A percentile compares a stretch with the other conserved stretches of the same genome.
Evolutionary conservation across 2,888 invertebrate species (phyloP).

Genomic region (Leistus spinibarbis): DNA sequence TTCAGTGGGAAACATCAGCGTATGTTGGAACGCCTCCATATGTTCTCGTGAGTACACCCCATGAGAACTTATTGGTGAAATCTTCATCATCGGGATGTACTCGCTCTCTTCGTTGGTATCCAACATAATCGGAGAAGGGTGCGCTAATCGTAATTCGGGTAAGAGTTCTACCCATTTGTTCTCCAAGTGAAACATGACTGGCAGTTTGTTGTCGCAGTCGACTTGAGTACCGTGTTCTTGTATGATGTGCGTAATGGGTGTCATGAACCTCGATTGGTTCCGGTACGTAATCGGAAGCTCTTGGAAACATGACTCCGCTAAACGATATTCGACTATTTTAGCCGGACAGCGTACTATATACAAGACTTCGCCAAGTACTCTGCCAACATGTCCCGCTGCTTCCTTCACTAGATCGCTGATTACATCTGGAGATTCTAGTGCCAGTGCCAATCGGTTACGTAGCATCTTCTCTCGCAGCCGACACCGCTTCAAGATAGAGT

Average conservation of each 20-base stretch:
- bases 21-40: slow-evolving; percentile 1
- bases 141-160: not conserved
- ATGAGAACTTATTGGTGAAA: not conserved
- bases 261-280: too few relatives aligned
- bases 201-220: too few relatives aligned
- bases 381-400: not conserved
- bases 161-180: slow-evolving; percentile 5
- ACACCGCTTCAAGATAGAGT: slow-evolving; percentile 16
- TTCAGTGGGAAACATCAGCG: too few relatives aligned
- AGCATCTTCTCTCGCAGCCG: slow-evolving; percentile 13
- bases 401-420: slow-evolving; percentile 6
- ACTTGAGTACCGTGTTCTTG: too few relatives aligned
- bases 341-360: not conserved
- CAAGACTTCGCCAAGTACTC: slow-evolving; percentile 17
- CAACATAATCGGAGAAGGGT: not conserved
- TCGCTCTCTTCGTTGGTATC: not conserved
- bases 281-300: too few relatives aligned
- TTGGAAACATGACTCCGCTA: not conserved
- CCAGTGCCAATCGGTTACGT: slow-evolving; percentile 16
- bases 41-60: not conserved
- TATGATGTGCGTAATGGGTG: too few relatives aligned
- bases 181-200: too few relatives aligned
- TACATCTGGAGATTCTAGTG: slow-evolving; percentile 8
- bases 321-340: not conserved
- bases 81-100: not conserved